Base-by-base conservation (phyloP, 92 coral and sea anemone genomes). In the Anthopleura xanthogrammica region DNA sequence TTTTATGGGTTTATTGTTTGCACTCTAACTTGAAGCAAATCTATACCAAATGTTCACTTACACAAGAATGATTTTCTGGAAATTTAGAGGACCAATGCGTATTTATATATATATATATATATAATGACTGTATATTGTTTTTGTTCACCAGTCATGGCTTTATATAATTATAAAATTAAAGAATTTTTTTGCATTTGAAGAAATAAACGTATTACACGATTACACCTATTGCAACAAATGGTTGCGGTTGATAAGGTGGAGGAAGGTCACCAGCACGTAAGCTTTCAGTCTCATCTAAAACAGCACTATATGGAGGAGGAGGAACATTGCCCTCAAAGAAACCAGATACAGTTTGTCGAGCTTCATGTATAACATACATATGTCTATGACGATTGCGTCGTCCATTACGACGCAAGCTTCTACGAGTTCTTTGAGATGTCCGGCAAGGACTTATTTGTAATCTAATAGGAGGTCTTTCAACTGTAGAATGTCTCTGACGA, bases 291-390 rank as follows among this genome's bases (percentile, higher is more conserved):
- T 94, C 98, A 75, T 94, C 98, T 72, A 94, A 72, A 10, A 91
- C 98, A 14, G 95, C 91, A 64, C 92, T 94, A 52, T 94, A 94
- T 0, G 98, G 98, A 1, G 98, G 98, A 2, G 98, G 98, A 74
- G 98, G 90, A 12, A 94, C 98, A 83, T 94, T 94, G 8, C 98
- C 98, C 92, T 94, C 98, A 65, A 94, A 94, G 79, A 94, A 89
- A 52, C 98, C 98, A 12, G 98, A 87, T 16, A 94, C 98, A 41
- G 98, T 94, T 83, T 94, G 93, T 42, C 92, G 87, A 12, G 95
- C 89, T 13, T 90, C 95, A 3, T 88, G 88, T 56, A 80, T 81
- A n/a, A 85, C 93, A 81, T 85, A 86, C 88, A 83, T 93, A 57
- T 88, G 90, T 80, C 95, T 83, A 19, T 88, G 84, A 48, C 90